Evolutionary conservation across 2,888 invertebrate genomes (phyloP).

Genomic region (Alloplasta piceator): DNA sequence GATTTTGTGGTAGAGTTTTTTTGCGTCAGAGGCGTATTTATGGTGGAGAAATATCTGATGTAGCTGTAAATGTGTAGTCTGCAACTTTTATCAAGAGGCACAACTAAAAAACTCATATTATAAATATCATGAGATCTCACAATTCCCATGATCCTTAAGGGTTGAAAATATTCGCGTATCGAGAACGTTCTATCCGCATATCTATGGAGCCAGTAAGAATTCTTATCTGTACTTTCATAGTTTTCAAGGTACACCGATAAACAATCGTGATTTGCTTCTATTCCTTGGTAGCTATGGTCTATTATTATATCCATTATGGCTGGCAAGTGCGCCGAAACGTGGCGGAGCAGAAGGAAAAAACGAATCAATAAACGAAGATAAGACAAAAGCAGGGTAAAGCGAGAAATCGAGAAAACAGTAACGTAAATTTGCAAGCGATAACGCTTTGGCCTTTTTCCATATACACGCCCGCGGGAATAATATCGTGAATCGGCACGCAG

Average conservation of each 20-base stretch:
- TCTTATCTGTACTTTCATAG: neutral
- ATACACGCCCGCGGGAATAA: slow-evolving; percentile 4
- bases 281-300: slow-evolving; percentile 1
- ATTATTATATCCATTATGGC: slow-evolving; percentile 31
- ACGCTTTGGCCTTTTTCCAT: slow-evolving; percentile 60
- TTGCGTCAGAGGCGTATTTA: too few relatives aligned
- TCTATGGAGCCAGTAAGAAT: too few relatives aligned
- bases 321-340: slow-evolving; percentile 40
- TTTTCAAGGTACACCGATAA: neutral
- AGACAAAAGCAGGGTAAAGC: slow-evolving; percentile 14
- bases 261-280: neutral
- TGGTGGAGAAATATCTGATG: too few relatives aligned
- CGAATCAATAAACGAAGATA: slow-evolving; percentile 41
- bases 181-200: too few relatives aligned
- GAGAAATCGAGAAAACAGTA: slow-evolving; percentile 34
- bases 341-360: slow-evolving; percentile 21
- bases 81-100: too few relatives aligned
- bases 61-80: too few relatives aligned
- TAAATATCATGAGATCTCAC: too few relatives aligned
- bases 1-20: too few relatives aligned
- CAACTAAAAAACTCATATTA: too few relatives aligned
- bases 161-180: too few relatives aligned
- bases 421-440: slow-evolving; percentile 56
- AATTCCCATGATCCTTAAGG: too few relatives aligned
- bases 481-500: slow-evolving; percentile 30